Conservation (phyloP, 1,140 invertebrate genomes). For the Lanistes nyassanus region DNA sequence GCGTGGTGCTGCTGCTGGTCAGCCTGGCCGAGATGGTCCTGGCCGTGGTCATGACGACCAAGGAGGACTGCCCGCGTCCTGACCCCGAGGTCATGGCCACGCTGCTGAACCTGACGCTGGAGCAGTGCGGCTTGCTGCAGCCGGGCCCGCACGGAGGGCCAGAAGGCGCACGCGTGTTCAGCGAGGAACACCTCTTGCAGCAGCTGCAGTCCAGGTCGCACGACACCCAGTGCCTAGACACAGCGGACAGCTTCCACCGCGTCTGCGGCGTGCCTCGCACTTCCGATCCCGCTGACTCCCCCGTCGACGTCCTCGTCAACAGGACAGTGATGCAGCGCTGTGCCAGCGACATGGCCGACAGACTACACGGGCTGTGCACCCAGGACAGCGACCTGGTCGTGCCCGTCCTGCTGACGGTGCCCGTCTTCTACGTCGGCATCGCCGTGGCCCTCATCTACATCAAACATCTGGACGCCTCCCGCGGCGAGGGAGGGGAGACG, state of each 20-base stretch:
- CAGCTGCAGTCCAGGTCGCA: background rate
- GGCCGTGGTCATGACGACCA: constrained; percentile 22
- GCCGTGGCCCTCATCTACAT: constrained; percentile 11
- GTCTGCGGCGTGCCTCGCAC: background rate
- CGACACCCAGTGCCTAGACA: background rate
- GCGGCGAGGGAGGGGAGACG: background rate
- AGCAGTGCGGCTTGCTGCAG: background rate
- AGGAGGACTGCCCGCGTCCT: constrained; percentile 7
- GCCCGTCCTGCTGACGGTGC: constrained; percentile 5
- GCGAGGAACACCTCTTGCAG: background rate
- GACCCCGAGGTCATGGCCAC: background rate
- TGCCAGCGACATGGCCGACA: background rate
- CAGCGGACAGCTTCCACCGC: background rate
- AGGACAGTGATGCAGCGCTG: constrained; percentile 1
- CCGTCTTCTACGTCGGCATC: constrained; percentile 13
- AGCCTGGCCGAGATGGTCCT: constrained; percentile 22
- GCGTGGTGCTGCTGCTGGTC: constrained; percentile 31
- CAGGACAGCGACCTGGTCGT: constrained; percentile 10
- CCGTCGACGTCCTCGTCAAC: background rate
- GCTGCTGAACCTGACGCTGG: background rate
- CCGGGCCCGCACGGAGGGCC: background rate
- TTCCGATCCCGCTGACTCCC: background rate
- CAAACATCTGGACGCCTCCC: background rate
- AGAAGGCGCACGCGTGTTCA: background rate
- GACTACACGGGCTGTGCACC: constrained; percentile 5